Percentiles rank a stretch among this genome's conserved stretches.
These are phyloP conservation scores for Diadumene lineata DNA, from an alignment of 92 coral and sea anemone genomes.

Conservation along the genomic window DNA sequence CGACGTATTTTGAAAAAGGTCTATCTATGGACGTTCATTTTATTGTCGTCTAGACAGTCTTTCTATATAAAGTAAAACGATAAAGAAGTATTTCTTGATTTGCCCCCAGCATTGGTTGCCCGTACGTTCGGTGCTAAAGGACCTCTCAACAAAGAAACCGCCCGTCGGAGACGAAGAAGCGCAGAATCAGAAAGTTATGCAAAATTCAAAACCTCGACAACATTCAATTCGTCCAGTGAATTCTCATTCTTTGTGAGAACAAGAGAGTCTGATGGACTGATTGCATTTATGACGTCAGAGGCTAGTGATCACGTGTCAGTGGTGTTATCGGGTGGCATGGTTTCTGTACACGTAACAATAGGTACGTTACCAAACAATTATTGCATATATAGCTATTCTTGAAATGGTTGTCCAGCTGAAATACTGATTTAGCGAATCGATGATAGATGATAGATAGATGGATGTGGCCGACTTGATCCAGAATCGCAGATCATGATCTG, in stretches of 20 bases:
- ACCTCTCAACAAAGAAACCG: constrained; percentile 45
- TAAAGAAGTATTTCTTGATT: too few species aligned
- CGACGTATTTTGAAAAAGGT: too few species aligned
- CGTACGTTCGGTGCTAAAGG: constrained; percentile 92
- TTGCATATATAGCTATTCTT: too few species aligned
- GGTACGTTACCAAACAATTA: too few species aligned
- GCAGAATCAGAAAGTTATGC: constrained; percentile 66
- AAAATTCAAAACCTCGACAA: constrained; percentile 45
- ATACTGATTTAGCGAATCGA: too few species aligned
- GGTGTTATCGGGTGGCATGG: constrained; percentile 46
- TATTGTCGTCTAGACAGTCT: neutral
- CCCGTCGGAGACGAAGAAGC: constrained; percentile 55
- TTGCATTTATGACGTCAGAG: constrained; percentile 57
- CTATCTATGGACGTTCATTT: too few species aligned
- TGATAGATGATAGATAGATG: too few species aligned
- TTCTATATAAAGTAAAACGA: neutral
- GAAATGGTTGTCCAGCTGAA: too few species aligned
- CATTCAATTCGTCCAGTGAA: constrained; percentile 46
- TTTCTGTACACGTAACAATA: constrained; percentile 28
- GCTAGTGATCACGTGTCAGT: constrained; percentile 50
- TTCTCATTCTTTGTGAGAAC: constrained; percentile 83
- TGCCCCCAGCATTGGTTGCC: constrained; percentile 59
- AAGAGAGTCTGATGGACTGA: constrained; percentile 58
- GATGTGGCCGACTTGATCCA: too few species aligned
- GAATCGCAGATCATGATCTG: too few species aligned